A percentile compares a stretch with the other conserved stretches of the same genome.
phyloP scores from a whole-genome alignment of 2,888 invertebrate genomes.

The Pasiphila rectangulata region DNA sequence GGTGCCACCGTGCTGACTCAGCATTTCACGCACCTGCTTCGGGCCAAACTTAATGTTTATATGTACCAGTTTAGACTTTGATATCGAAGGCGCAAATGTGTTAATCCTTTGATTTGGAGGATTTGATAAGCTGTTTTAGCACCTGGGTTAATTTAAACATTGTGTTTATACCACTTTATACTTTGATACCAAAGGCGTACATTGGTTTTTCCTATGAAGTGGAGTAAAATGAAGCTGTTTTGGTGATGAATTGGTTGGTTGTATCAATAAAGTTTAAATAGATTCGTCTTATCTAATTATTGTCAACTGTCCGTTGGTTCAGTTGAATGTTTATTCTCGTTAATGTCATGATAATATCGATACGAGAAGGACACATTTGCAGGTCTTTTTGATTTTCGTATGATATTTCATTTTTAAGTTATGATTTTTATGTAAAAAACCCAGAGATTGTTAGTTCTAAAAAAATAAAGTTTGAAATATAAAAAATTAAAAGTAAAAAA shows the following conservation, averaged over 20 bases:
- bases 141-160: constrained; percentile 57
- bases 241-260: constrained; percentile 18
- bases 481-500: no score
- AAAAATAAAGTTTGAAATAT: no score
- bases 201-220: background rate
- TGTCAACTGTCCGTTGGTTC: constrained; percentile 13
- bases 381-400: no score
- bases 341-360: no score
- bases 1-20: constrained; percentile 76
- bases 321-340: constrained; percentile 4
- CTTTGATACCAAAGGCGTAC: background rate
- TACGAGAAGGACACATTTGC: no score
- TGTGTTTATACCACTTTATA: constrained; percentile 7
- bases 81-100: background rate
- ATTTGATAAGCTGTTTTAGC: no score
- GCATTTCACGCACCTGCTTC: constrained; percentile 74
- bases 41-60: background rate
- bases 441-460: background rate
- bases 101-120: constrained; percentile 7
- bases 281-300: constrained; percentile 26
- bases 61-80: constrained; percentile 19
- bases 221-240: constrained; percentile 16
- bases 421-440: no score
- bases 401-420: no score
- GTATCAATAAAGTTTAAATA: constrained; percentile 30